phyloP scores from a whole-genome alignment of 2,113 vertebrate species.

The Saccopteryx bilineata region DNA sequence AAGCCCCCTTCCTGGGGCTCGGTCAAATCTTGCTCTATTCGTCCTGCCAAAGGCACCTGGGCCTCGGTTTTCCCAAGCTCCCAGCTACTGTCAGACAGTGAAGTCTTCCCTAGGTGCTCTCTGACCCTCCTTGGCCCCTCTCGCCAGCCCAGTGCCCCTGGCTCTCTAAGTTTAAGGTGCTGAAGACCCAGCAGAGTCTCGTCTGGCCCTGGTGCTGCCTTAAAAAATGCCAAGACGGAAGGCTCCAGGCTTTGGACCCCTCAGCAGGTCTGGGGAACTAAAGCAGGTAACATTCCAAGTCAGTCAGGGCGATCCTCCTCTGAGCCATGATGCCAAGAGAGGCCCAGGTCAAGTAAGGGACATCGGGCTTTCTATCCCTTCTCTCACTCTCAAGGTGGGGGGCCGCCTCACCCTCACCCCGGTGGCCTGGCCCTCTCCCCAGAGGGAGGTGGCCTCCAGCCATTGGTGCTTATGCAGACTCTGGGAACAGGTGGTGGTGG shows the following conservation, averaged over 20 bases:
- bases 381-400: neutral
- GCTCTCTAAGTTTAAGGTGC: conserved; percentile 61
- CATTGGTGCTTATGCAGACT: conserved; percentile 67
- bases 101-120: conserved; percentile 25
- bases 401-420: no score
- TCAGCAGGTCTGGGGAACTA: conserved; percentile 65
- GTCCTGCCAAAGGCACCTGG: neutral
- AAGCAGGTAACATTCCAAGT: neutral
- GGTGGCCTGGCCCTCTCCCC: neutral
- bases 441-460: neutral
- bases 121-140: neutral
- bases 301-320: neutral
- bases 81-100: neutral
- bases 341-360: neutral
- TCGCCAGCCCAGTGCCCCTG: accelerated
- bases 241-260: neutral
- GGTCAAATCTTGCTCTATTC: neutral
- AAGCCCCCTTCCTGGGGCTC: accelerated
- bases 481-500: neutral
- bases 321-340: conserved; percentile 19
- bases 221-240: neutral
- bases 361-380: neutral
- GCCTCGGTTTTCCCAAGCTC: neutral
- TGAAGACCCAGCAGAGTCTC: neutral
- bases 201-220: neutral